These are phyloP conservation scores for Oenanthe oenanthe DNA, from an alignment of 2,113 vertebrate species.

Conservation along the genomic window DNA sequence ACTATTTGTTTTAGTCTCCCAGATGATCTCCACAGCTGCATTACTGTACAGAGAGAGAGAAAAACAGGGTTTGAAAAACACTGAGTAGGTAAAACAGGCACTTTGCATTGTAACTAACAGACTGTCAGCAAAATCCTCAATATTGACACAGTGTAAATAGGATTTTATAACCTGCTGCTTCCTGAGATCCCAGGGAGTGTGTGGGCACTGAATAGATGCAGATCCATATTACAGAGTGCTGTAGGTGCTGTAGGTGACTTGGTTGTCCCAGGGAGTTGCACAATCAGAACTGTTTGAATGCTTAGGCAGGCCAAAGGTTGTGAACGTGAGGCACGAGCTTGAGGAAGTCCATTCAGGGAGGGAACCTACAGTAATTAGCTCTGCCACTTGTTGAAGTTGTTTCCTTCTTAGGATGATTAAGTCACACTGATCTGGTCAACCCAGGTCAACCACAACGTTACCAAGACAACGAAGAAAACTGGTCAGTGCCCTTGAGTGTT, in stretches of 20 bases:
- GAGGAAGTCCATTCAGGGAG: neutral
- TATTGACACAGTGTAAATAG: neutral
- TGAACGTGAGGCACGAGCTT: neutral
- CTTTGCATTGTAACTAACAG: neutral
- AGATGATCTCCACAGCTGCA: neutral
- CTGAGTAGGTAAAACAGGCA: neutral
- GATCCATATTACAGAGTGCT: neutral
- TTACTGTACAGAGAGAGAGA: neutral
- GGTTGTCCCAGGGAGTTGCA: neutral
- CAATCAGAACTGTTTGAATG: neutral
- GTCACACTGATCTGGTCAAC: neutral
- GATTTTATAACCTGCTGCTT: neutral
- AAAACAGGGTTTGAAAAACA: neutral
- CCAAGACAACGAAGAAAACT: neutral
- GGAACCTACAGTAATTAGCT: neutral
- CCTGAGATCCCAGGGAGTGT: neutral
- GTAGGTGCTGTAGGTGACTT: neutral
- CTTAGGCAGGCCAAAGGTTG: neutral
- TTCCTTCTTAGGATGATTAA: slow-evolving; percentile 24
- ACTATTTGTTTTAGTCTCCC: neutral
- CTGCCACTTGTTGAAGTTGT: neutral
- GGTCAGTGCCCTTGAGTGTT: neutral
- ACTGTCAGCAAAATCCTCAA: neutral
- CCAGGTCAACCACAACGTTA: neutral
- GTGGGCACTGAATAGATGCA: neutral